Evolutionary conservation across 92 coral and sea anemone genomes (phyloP), one percentile per base, ranked within the genome.

Genomic region (Epizoanthus fatuus): DNA sequence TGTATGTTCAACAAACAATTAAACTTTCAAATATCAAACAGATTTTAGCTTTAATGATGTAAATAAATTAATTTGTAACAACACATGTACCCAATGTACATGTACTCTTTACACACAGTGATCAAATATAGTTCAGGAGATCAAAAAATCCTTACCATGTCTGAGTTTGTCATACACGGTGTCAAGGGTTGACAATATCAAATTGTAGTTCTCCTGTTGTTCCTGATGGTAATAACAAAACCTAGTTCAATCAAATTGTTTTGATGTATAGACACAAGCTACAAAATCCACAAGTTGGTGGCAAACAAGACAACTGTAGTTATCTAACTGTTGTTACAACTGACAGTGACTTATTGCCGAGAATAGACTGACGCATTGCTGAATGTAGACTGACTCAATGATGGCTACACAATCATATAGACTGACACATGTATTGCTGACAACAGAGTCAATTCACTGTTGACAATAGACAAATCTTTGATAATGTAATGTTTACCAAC

Each of bases 121-220:
- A 10, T 10, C 32, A 15, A 52, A 10, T 9, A 55, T 29, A 12
- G 3, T 22, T 15, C 52, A 40, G 20, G 16, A 63, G 8, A 22
- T 32, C 4, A 6, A 7, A 66, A 16, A 49, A 7, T 11, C 29
- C 87, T 75, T 71, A 92, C 98, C 98, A 97, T 97, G 97, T 81
- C 95, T 69, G 35, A 97, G 84, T 79, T 95, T 97, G 88, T 97
- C 99, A 32, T 92, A 68, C 66, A 93, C 88, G 0, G 91, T 75
- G 66, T 97, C 98, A 74, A 97, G 81, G 5, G 95, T 86, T 69
- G 96, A 91, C 17, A 97, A 83, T 56, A 97, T 80, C 49, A 97
- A 73, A 79, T 82, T 95, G 76, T 97, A 97, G 85, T 87, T 95
- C 63, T 92, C 95, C 86, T 97, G 99, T 63, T 95, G 98, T 69